Conservation (phyloP, 2,888 invertebrate genomes). For the Limnephilus rhombicus region DNA sequence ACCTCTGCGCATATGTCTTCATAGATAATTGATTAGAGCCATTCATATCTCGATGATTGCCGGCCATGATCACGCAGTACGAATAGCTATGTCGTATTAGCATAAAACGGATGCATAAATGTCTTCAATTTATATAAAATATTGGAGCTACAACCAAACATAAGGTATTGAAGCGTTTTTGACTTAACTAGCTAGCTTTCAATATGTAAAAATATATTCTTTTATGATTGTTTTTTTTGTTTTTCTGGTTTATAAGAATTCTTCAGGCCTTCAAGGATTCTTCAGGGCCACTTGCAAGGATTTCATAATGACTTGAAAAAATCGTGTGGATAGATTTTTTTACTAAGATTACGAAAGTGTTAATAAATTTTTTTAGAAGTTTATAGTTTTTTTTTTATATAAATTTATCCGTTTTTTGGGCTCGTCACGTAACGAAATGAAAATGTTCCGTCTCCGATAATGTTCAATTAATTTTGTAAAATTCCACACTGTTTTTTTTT, state of each 20-base stretch:
- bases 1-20: conserved; percentile 17
- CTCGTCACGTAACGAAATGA: no score
- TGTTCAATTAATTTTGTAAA: no score
- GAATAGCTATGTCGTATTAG: neutral
- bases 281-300: neutral
- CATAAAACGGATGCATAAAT: neutral
- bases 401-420: no score
- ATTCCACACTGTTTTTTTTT: no score
- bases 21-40: neutral
- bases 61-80: neutral
- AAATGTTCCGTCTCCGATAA: no score
- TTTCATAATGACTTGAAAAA: no score
- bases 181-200: no score
- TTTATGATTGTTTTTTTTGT: neutral
- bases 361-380: no score
- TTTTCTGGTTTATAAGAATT: neutral
- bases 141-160: neutral
- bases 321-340: no score
- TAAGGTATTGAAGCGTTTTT: no score
- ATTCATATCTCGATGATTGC: neutral
- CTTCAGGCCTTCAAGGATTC: neutral
- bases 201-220: neutral
- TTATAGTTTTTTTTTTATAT: no score
- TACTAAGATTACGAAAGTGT: no score
- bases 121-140: neutral